These are phyloP conservation scores for Oreochromis grahami DNA, from an alignment of 2,797 vertebrate genomes.

Conservation along the genomic window DNA sequence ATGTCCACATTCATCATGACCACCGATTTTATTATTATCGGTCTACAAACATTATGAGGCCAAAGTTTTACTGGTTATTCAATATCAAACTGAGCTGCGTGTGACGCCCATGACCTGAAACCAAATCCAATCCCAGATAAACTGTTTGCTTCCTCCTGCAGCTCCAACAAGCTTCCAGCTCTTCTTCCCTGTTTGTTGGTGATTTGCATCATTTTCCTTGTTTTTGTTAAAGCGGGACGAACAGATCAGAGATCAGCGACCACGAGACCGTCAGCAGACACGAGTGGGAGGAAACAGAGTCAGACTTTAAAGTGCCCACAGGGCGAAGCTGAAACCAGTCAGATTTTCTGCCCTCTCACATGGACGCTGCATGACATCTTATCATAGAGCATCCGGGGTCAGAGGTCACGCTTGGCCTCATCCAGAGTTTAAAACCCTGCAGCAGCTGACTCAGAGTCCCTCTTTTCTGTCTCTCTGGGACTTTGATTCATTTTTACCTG, in stretches of 20 bases:
- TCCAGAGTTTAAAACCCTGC: neutral
- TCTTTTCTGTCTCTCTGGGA: neutral
- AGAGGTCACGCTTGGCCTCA: neutral
- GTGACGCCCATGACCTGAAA: accelerated
- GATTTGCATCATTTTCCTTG: neutral
- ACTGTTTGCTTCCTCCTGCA: neutral
- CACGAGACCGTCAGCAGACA: neutral
- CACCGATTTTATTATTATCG: neutral
- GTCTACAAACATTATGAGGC: neutral
- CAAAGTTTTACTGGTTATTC: accelerated
- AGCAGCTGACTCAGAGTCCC: neutral
- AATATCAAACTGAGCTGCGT: neutral
- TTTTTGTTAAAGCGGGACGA: accelerated
- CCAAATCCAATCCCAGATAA: neutral
- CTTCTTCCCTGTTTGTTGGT: neutral
- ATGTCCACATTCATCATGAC: neutral
- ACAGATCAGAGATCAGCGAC: neutral
- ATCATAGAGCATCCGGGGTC: neutral
- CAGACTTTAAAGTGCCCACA: neutral
- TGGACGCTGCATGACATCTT: neutral
- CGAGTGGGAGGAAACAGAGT: neutral
- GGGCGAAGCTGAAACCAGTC: neutral
- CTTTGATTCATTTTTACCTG: neutral
- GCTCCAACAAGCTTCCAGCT: neutral
- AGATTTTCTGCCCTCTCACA: neutral